Base-by-base conservation (phyloP, 2,888 invertebrate genomes). In the Neria commutata region DNA sequence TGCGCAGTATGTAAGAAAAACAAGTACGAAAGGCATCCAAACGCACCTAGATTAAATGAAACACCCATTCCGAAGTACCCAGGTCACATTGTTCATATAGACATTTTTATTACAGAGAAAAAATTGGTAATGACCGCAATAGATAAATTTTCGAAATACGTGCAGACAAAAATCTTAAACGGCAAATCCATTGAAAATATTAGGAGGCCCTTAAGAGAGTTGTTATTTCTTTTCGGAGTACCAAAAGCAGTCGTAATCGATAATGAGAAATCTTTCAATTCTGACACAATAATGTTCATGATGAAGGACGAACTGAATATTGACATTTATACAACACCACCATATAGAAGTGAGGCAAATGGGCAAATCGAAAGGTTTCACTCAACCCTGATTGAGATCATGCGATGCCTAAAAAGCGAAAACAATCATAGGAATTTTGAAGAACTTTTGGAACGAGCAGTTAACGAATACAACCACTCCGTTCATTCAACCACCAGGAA, bases 21-120 rank as follows among this genome's bases (percentile, higher is more conserved):
- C 16, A 65, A 65, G 58, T 66, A 63, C 16, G 61, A 65, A 19
- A 59, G 66, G 10, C 62, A 61, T 11, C 60, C 58, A 2, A 50
- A 60, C 17, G 64, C 64, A 6, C 61, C 62, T 23, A 40, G 51
- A 29, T 5, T 62, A n/a, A 16, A 26, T 25, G 40, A 60, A 54
- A 64, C 60, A 6, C 57, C 61, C 14, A 59, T 64, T 26, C 60
- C 62, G 24, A 55, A 65, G 46, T 60, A 56, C 34, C 66, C 61
- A 8, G 58, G 59, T 8, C 51, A 66, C 24, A 64, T 58, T 23
- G 24, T 65, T 1, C 58, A 65, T 11, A 56, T 62, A 1, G 58
- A 65, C 16, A 59, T 60, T 14, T 63, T 49, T 21, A 52, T 49
- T 1, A 55, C 56, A 23, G 61, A 63, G 42, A 45, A 47, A 23